These are phyloP conservation scores for Heliconius hewitsoni DNA, from an alignment of 1,140 invertebrate species.

Conservation along the genomic window DNA sequence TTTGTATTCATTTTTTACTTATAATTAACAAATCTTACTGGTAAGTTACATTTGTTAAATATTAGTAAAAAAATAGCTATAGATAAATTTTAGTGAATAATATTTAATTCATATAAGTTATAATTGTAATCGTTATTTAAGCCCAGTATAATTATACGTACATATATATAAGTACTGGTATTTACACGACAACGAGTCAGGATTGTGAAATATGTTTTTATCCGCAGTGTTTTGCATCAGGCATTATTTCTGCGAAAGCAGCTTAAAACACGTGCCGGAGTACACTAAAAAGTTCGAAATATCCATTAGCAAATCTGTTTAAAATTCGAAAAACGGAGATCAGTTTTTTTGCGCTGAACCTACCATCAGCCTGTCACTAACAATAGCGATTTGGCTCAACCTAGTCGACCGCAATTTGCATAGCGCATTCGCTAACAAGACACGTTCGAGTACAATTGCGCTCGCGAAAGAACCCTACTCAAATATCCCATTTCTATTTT, in stretches of 20 bases:
- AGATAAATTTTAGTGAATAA: too few relatives aligned
- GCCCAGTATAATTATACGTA: too few relatives aligned
- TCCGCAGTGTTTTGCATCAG: background rate
- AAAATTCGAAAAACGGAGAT: conserved; percentile 39
- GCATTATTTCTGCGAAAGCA: background rate
- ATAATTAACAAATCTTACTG: too few relatives aligned
- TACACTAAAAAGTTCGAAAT: conserved; percentile 15
- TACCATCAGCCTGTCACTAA: conserved; percentile 48
- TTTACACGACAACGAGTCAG: too few relatives aligned
- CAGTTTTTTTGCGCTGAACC: conserved; percentile 31
- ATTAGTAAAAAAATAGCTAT: too few relatives aligned
- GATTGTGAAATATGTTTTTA: background rate
- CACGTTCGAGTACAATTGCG: conserved; percentile 78
- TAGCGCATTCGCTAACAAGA: conserved; percentile 78
- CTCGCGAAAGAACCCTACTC: conserved; percentile 79
- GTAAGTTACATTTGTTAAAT: too few relatives aligned
- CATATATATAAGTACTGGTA: too few relatives aligned
- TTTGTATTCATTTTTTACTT: too few relatives aligned
- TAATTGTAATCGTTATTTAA: too few relatives aligned
- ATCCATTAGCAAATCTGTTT: conserved; percentile 31
- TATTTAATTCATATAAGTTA: too few relatives aligned
- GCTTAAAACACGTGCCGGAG: background rate
- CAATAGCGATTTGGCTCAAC: conserved; percentile 50
- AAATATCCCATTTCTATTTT: conserved; percentile 80
- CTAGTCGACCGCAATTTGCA: conserved; percentile 62